Percentiles rank a stretch among this genome's conserved stretches.
Evolutionary conservation across 2,888 invertebrate genomes (phyloP).

Genomic region (Euplagia quadripunctaria): DNA sequence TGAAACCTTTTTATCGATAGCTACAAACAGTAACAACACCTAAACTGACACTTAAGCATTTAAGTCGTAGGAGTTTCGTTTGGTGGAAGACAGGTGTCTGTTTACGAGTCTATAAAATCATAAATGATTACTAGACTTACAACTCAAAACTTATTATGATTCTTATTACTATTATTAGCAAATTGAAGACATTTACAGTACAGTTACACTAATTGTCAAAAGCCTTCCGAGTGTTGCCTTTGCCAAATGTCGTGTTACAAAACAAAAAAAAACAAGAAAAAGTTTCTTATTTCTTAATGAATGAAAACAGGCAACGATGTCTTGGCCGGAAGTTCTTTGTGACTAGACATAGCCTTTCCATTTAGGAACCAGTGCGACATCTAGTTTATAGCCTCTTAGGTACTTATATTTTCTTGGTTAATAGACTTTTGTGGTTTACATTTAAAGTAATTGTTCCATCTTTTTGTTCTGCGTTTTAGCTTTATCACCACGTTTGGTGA

Average conservation of each 20-base stretch:
- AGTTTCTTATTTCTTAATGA: not conserved
- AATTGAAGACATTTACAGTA: too few relatives aligned
- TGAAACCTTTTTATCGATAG: too few relatives aligned
- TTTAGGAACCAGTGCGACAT: not conserved
- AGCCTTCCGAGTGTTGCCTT: not conserved
- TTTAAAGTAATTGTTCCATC: not conserved
- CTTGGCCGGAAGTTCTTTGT: conserved; percentile 1
- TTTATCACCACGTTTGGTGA: not conserved
- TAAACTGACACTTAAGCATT: too few relatives aligned
- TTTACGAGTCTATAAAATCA: too few relatives aligned
- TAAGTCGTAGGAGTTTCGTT: too few relatives aligned
- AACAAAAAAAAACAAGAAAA: not conserved
- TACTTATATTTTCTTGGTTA: not conserved
- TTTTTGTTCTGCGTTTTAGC: not conserved
- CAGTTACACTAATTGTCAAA: not conserved
- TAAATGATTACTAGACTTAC: too few relatives aligned
- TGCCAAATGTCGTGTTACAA: not conserved
- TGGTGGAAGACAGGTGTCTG: too few relatives aligned
- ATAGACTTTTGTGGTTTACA: not conserved
- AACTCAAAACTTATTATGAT: too few relatives aligned
- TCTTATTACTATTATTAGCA: too few relatives aligned
- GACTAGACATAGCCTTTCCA: conserved; percentile 8
- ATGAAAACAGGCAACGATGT: not conserved
- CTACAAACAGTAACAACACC: too few relatives aligned
- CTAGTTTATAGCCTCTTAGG: not conserved